Base-by-base conservation (phyloP, 2,888 invertebrate species). In the Arge pagana region DNA sequence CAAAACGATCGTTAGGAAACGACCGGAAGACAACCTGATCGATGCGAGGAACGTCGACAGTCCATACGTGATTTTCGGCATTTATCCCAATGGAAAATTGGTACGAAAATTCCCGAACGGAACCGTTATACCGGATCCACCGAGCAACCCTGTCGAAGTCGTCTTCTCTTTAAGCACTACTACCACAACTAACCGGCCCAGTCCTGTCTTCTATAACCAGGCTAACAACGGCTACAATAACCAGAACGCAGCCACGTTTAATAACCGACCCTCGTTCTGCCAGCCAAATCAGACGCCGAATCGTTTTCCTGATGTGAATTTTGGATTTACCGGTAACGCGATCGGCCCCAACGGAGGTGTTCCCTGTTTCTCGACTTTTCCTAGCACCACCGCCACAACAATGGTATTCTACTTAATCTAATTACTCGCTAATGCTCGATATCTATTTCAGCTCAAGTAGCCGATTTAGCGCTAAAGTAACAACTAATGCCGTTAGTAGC, bases 71-170 rank as follows among this genome's bases (percentile, higher is more conserved):
- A 83, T 89, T 73, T 87, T 86, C 68, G 88, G 89, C 73, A 83
- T 89, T 68, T 85, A 85, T 75, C 88, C 89, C 62, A 88, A 89
- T 80, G 88, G 88, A 78, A 88, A 86, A 74, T 80, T 89, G 75
- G 85, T 89, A 73, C 85, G 86, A 79, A 89, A 87, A 79, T 89
- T 86, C 74, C 89, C 89, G 60, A 89, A 90, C 70, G 89, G 89
- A 76, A 88, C 89, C 72, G 79, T 86, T 77, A 85, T 89, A 76
- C 88, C 88, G 77, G 86, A 87, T 71, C 71, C 74, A 53, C 72
- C 74, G 52, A 70, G 66, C 53, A 74, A 66, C 59, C 75, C 76
- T 56, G 72, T 76, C 52, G 75, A 76, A 67, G 68, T 74, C 66
- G 72, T 77, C 54, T 75, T 74, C 63, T 66, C 73, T 54, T 72